Conservation (phyloP, 2,888 invertebrate species). For the Philaethria dido region DNA sequence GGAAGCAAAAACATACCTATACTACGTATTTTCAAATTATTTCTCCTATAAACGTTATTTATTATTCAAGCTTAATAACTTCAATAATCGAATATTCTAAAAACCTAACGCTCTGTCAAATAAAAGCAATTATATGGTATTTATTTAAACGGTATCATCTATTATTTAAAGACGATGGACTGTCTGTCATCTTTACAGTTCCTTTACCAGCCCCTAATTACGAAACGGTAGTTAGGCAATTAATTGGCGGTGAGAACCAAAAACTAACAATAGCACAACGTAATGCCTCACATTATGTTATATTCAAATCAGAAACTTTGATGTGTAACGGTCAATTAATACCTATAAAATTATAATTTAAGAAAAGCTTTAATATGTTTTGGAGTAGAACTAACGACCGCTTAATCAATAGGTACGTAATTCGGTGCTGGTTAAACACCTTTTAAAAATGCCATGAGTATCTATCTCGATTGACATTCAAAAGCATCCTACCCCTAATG, state of each 20-base stretch:
- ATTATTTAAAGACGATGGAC: constrained; percentile 64
- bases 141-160: constrained; percentile 60
- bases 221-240: constrained; percentile 71
- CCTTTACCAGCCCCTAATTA: constrained; percentile 75
- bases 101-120: constrained; percentile 8
- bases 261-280: constrained; percentile 70
- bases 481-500: too few species aligned
- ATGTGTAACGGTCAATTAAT: constrained; percentile 46
- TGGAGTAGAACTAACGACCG: constrained; percentile 1
- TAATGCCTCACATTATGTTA: constrained; percentile 54
- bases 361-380: constrained; percentile 20
- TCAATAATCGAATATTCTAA: not conserved
- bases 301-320: constrained; percentile 58
- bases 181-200: constrained; percentile 70
- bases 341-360: constrained; percentile 29
- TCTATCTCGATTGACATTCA: too few species aligned
- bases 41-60: not conserved
- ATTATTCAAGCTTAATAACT: not conserved
- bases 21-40: not conserved
- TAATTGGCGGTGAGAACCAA: constrained; percentile 77
- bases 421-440: not conserved
- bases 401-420: constrained; percentile 3
- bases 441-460: not conserved
- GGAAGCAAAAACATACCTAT: not conserved
- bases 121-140: constrained; percentile 41